A percentile compares a stretch with the other conserved stretches of the same genome.
These are phyloP conservation scores for Ceramica pisi DNA, from an alignment of 2,888 invertebrate species.

Conservation along the genomic window DNA sequence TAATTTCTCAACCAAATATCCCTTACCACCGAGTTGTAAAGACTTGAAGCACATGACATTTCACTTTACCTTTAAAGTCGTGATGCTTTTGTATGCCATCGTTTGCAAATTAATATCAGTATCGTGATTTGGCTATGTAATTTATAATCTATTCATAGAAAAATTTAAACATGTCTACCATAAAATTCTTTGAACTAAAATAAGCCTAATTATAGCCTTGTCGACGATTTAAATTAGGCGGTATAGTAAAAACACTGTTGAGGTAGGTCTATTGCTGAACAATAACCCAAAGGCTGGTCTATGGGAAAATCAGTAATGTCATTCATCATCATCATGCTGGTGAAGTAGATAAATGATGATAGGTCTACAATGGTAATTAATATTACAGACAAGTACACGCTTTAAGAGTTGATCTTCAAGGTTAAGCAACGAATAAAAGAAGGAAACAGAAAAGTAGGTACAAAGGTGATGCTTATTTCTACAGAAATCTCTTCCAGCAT, in stretches of 20 bases:
- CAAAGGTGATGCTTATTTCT: too few relatives aligned
- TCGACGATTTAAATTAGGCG: neutral
- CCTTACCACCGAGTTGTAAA: neutral
- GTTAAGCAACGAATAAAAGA: too few relatives aligned
- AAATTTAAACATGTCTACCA: neutral
- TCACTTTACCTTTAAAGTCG: neutral
- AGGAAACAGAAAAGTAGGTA: too few relatives aligned
- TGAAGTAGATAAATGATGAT: too few relatives aligned
- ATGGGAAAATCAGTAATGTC: too few relatives aligned
- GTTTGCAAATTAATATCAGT: neutral
- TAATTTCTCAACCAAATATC: neutral
- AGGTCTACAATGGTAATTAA: too few relatives aligned
- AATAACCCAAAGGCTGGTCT: neutral
- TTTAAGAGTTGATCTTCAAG: too few relatives aligned
- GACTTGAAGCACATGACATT: neutral
- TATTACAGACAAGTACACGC: too few relatives aligned
- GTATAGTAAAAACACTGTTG: neutral
- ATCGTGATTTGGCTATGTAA: slow-evolving; percentile 2
- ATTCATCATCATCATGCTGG: too few relatives aligned
- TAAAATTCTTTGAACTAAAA: neutral
- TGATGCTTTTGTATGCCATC: neutral
- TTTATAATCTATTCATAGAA: neutral
- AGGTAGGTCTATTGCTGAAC: neutral
- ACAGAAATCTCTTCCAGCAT: too few relatives aligned
- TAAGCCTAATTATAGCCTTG: neutral